phyloP scores from a whole-genome alignment of 2,888 invertebrate genomes.

The Sarcophaga caerulescens region DNA sequence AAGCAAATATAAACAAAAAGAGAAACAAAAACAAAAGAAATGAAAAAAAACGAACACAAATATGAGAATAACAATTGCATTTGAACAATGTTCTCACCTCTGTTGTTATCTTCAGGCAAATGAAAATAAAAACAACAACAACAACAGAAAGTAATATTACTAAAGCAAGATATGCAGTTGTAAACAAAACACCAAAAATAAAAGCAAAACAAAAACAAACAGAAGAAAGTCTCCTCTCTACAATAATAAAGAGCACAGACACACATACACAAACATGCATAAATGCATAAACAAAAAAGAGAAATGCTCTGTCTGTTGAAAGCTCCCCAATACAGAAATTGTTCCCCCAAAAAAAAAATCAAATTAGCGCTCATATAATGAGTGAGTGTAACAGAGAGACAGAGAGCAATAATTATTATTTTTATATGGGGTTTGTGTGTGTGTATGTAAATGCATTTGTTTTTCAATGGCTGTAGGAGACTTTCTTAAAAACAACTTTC shows the following conservation, averaged over 20 bases:
- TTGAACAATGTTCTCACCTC: background rate
- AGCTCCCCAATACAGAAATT: background rate
- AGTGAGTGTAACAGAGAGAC: background rate
- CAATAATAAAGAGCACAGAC: background rate
- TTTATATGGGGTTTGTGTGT: background rate
- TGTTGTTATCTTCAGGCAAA: background rate
- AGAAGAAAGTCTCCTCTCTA: background rate
- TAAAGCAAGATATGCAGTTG: background rate
- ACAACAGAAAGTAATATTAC: background rate
- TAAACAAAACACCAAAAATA: background rate
- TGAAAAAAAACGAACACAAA: background rate
- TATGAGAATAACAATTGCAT: background rate
- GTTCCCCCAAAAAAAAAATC: background rate
- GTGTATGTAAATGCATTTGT: conserved; percentile 1
- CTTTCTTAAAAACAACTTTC: conserved; percentile 35
- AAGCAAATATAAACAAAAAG: background rate
- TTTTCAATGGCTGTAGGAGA: conserved; percentile 36
- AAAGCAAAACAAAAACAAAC: no score
- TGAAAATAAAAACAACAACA: background rate
- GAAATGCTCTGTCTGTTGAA: background rate
- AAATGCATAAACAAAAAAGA: background rate
- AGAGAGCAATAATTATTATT: background rate
- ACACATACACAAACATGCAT: background rate
- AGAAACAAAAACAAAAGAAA: background rate
- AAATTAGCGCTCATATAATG: background rate